Base-by-base conservation (phyloP, 2,888 invertebrate genomes). In the Gortyna flavago region DNA sequence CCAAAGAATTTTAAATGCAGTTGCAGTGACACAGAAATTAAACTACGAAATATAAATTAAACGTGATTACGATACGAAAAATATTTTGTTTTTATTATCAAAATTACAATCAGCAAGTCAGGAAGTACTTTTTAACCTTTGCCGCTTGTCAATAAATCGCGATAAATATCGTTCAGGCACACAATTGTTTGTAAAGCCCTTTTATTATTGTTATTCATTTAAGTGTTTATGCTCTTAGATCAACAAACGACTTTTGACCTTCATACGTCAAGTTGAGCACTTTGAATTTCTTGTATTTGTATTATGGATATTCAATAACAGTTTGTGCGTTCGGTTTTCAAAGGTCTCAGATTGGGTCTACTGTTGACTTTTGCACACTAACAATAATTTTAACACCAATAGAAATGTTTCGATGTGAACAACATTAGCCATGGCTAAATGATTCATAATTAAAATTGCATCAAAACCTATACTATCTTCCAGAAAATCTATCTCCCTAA, bases 61-160 rank as follows among this genome's bases (percentile, higher is more conserved):
- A 79, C 67, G 75, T 79, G 64, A 81, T 75, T 77, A 65, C 57
- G 21, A 25, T 41, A 66, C 18, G 57, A 59, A 54, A 75, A 38
- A 65, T 72, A 72, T 74, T 81, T 69, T 71, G 48, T 65, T n/a
- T 72, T 65, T 57, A 61, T 66, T 65, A 84, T 81, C 77, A 64
- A 61, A 72, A 64, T 77, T 75, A 77, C 25, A 80, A 80, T 77
- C 77, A 66, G 72, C 73, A 54, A 75, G 48, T 68, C 68, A 76
- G 87, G 89, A 88, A 87, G 72, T 81, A 67, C 65, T 68, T 75
- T 74, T 64, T 78, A 79, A 87, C 86, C 87, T 86, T 88, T 73
- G 69, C 59, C 71, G 74, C 62, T 65, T 87, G 72, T 84, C 77
- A 77, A 54, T 77, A 71, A 75, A 84, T 79, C 35, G 51, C 68